phyloP scores from a whole-genome alignment of 2,797 vertebrate species.

The Notolabrus celidotus region DNA sequence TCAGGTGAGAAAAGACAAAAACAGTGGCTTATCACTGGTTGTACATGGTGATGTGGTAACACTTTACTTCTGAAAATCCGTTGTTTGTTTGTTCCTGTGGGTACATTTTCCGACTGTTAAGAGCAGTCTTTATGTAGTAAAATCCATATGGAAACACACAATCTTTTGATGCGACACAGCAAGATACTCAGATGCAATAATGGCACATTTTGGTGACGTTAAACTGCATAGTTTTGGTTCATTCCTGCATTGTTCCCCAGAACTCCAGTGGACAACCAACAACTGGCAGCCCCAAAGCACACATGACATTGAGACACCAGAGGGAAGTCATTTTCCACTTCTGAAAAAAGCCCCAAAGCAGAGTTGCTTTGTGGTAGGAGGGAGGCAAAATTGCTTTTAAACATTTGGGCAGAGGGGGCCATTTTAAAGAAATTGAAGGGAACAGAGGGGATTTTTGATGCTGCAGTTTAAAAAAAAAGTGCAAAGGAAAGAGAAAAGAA shows the following conservation, averaged over 20 bases:
- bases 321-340: constrained; percentile 13
- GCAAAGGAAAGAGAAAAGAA: constrained; percentile 18
- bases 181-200: too few relatives aligned
- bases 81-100: too few relatives aligned
- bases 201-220: too few relatives aligned
- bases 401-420: constrained; percentile 6
- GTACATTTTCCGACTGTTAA: constrained; percentile 2
- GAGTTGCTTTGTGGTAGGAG: constrained; percentile 10
- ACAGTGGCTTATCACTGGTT: constrained; percentile 9
- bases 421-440: constrained; percentile 12
- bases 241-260: not conserved
- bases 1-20: constrained; percentile 12
- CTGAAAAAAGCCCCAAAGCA: constrained; percentile 22
- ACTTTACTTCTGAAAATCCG: not conserved
- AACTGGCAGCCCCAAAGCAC: constrained; percentile 7
- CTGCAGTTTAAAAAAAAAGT: constrained; percentile 1
- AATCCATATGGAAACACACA: too few relatives aligned
- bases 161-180: not conserved
- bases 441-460: constrained; percentile 13
- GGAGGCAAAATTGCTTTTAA: constrained; percentile 21
- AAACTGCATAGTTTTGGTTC: not conserved
- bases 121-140: not conserved
- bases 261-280: not conserved
- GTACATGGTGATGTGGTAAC: constrained; percentile 18
- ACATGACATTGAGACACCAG: constrained; percentile 13